phyloP scores from a whole-genome alignment of 2,113 vertebrate genomes.

The Grus americana region DNA sequence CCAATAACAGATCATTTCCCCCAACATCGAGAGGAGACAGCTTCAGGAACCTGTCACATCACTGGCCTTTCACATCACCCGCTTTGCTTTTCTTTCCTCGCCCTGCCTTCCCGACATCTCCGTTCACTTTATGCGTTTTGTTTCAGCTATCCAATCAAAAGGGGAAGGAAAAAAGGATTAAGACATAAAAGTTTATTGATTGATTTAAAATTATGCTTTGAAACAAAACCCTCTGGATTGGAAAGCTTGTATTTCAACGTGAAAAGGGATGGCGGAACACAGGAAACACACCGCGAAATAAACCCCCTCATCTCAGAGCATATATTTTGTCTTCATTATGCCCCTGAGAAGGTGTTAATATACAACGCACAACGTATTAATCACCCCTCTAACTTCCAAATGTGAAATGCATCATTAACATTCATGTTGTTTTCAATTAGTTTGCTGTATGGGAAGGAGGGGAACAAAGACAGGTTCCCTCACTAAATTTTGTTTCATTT shows the following conservation, averaged over 20 bases:
- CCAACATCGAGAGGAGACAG: background rate
- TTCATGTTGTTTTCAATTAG: slow-evolving; percentile 80
- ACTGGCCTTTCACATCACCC: background rate
- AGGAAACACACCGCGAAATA: background rate
- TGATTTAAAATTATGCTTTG: slow-evolving; percentile 35
- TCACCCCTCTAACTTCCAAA: slow-evolving; percentile 77
- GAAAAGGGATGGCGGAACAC: background rate
- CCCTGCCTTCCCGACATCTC: background rate
- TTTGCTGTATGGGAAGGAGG: slow-evolving; percentile 51
- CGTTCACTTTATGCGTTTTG: background rate
- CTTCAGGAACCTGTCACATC: background rate
- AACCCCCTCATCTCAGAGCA: slow-evolving; percentile 49
- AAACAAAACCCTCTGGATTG: slow-evolving; percentile 24
- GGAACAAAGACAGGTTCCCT: slow-evolving; percentile 3
- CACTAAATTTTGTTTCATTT: background rate
- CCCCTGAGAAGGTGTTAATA: slow-evolving; percentile 76
- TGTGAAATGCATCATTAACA: slow-evolving; percentile 80
- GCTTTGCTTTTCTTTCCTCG: background rate
- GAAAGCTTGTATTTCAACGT: background rate
- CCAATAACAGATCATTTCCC: background rate
- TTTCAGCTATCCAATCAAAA: background rate
- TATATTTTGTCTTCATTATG: slow-evolving; percentile 74
- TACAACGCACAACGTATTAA: slow-evolving; percentile 72
- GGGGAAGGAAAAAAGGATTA: background rate
- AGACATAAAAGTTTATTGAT: slow-evolving; percentile 52